These are phyloP conservation scores for Laspeyria flexula DNA, from an alignment of 2,888 invertebrate species.

Conservation along the genomic window DNA sequence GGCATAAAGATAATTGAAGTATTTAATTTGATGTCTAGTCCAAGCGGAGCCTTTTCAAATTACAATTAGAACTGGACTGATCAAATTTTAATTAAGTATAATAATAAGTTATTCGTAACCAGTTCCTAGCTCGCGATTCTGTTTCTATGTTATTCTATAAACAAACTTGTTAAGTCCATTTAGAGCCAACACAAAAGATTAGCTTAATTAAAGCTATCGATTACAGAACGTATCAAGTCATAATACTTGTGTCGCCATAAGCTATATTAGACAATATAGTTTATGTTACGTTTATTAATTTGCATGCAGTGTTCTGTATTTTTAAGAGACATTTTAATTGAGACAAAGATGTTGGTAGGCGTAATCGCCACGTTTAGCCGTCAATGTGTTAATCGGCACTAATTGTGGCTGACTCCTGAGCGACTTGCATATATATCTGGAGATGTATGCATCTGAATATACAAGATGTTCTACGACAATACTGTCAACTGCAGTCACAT, in stretches of 20 bases:
- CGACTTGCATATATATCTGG: slow-evolving; percentile 40
- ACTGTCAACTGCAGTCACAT: slow-evolving; percentile 10
- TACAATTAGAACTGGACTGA: slow-evolving; percentile 35
- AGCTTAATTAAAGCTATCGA: slow-evolving; percentile 9
- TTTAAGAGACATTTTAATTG: slow-evolving; percentile 63
- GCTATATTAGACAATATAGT: slow-evolving; percentile 42
- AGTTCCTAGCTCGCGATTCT: no score
- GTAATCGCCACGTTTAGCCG: slow-evolving; percentile 57
- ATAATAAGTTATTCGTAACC: no score
- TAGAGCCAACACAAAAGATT: slow-evolving; percentile 1
- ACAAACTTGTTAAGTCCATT: neutral
- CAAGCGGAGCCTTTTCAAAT: slow-evolving; percentile 35
- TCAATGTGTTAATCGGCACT: slow-evolving; percentile 56
- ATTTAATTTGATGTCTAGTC: slow-evolving; percentile 34
- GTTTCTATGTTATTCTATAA: neutral
- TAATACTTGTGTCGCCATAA: slow-evolving; percentile 47
- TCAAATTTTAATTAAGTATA: slow-evolving; percentile 29
- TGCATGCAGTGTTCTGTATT: slow-evolving; percentile 55
- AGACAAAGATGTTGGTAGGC: slow-evolving; percentile 50
- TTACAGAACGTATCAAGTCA: slow-evolving; percentile 24
- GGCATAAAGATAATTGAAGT: slow-evolving; percentile 38
- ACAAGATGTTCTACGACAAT: slow-evolving; percentile 15
- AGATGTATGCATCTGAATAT: slow-evolving; percentile 45
- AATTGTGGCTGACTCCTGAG: slow-evolving; percentile 54
- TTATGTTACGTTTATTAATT: slow-evolving; percentile 61